Conservation (phyloP, 2,113 vertebrate genomes). For the Anarrhichthys ocellatus region DNA sequence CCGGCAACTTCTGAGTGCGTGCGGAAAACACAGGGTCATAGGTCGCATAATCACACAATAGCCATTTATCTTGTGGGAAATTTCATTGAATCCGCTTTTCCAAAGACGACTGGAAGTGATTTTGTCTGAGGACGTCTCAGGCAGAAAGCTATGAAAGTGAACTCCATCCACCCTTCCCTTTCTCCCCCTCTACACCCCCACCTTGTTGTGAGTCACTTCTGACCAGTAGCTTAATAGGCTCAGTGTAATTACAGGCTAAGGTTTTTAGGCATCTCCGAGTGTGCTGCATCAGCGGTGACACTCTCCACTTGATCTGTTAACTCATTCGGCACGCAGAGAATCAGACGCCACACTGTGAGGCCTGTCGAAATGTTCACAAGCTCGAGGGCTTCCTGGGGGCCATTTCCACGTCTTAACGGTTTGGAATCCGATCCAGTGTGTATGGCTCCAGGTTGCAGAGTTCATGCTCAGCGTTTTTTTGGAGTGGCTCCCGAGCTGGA, state of each 20-base stretch:
- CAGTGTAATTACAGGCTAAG: conserved; percentile 76
- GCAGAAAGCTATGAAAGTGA: conserved; percentile 63
- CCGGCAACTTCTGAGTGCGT: conserved; percentile 29
- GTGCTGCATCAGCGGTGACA: conserved; percentile 66
- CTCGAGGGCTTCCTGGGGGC: conserved; percentile 10
- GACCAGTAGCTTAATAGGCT: conserved; percentile 76
- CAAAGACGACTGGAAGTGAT: conserved; percentile 61
- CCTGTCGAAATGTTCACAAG: background rate
- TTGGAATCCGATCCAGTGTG: conserved; percentile 50
- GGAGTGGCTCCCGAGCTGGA: conserved; percentile 68
- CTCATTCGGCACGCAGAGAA: conserved; percentile 33
- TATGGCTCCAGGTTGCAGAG: conserved; percentile 63
- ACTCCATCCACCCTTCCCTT: conserved; percentile 52
- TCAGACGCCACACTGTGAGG: conserved; percentile 23
- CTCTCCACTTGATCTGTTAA: conserved; percentile 62
- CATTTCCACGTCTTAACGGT: conserved; percentile 47
- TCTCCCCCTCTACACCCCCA: conserved; percentile 44
- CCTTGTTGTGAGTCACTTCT: conserved; percentile 74
- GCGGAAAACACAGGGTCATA: conserved; percentile 58
- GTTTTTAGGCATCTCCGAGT: conserved; percentile 62
- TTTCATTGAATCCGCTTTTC: conserved; percentile 39
- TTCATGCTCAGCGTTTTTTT: conserved; percentile 63
- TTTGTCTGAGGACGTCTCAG: conserved; percentile 61
- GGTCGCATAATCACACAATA: conserved; percentile 67
- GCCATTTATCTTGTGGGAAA: conserved; percentile 57